A percentile compares a stretch with the other conserved stretches of the same genome.
Evolutionary conservation across 2,797 vertebrate species (phyloP).

Genomic region (Margarornis squamiger): DNA sequence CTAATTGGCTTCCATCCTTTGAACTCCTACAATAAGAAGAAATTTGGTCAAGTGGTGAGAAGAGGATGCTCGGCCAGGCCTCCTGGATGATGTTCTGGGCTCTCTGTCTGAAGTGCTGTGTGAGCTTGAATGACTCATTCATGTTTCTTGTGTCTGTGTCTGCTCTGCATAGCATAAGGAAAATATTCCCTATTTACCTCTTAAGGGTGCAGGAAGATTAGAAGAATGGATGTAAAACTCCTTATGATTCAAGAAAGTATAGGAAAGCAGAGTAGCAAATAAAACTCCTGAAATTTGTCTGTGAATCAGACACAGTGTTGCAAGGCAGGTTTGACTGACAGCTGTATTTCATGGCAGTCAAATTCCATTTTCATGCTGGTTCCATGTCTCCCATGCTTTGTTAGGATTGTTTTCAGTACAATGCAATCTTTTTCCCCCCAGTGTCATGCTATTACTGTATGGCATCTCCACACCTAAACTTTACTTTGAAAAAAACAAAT

Average conservation of each 20-base stretch:
- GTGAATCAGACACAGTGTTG: background rate
- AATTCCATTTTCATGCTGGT: background rate
- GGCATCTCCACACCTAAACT: background rate
- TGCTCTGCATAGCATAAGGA: background rate
- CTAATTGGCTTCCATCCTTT: constrained; percentile 43
- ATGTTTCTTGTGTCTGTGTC: background rate
- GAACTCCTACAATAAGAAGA: background rate
- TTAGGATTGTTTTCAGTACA: background rate
- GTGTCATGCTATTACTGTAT: background rate
- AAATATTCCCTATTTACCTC: background rate
- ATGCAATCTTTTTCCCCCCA: background rate
- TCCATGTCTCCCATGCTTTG: background rate
- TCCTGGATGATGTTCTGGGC: background rate
- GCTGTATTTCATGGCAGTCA: background rate
- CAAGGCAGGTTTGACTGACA: background rate
- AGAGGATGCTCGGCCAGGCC: background rate
- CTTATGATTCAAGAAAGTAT: background rate
- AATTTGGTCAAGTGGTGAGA: background rate
- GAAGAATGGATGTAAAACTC: background rate
- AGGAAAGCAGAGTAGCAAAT: background rate
- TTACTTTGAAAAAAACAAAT: background rate
- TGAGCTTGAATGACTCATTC: background rate
- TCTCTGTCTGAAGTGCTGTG: background rate
- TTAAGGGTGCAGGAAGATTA: background rate
- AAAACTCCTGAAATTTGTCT: background rate